Conservation (phyloP, 1,140 invertebrate genomes). For the Scaptodrosophila lebanonensis region DNA sequence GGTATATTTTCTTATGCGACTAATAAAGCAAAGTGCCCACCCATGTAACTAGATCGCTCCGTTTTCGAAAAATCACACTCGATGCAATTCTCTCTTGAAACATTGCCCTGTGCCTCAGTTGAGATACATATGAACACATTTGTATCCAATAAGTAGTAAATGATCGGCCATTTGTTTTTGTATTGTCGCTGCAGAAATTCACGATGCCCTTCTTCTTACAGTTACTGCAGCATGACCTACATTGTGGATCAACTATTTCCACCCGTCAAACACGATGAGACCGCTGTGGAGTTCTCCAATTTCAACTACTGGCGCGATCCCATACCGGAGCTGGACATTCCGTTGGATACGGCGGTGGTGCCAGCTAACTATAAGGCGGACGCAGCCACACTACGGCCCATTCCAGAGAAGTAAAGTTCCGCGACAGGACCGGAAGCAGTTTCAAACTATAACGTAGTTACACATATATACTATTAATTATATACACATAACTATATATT, state of each 20-base stretch:
- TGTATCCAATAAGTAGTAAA: neutral
- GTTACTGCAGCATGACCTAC: constrained; percentile 94
- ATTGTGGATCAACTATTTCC: constrained; percentile 97
- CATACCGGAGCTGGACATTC: constrained; percentile 79
- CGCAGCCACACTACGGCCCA: constrained; percentile 54
- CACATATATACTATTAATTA: constrained; percentile 5
- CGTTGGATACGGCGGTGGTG: constrained; percentile 45
- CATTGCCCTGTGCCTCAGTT: too few species aligned
- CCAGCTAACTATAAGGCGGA: constrained; percentile 37
- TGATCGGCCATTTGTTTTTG: constrained; percentile 13
- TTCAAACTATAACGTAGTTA: neutral
- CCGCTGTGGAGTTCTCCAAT: constrained; percentile 89
- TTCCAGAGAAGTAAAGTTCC: constrained; percentile 64
- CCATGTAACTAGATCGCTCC: too few species aligned
- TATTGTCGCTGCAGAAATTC: neutral
- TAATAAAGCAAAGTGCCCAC: too few species aligned
- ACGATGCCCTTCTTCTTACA: constrained; percentile 77
- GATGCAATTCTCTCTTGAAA: too few species aligned
- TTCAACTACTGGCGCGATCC: constrained; percentile 96
- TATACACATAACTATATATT: constrained; percentile 22
- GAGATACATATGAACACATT: too few species aligned
- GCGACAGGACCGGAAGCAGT: neutral
- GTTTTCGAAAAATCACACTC: too few species aligned
- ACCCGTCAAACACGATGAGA: constrained; percentile 81
- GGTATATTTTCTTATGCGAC: too few species aligned